Percentiles rank a stretch among this genome's conserved stretches.
Evolutionary conservation across 2,113 vertebrate species (phyloP).

Genomic region (Ornithorhynchus anatinus): DNA sequence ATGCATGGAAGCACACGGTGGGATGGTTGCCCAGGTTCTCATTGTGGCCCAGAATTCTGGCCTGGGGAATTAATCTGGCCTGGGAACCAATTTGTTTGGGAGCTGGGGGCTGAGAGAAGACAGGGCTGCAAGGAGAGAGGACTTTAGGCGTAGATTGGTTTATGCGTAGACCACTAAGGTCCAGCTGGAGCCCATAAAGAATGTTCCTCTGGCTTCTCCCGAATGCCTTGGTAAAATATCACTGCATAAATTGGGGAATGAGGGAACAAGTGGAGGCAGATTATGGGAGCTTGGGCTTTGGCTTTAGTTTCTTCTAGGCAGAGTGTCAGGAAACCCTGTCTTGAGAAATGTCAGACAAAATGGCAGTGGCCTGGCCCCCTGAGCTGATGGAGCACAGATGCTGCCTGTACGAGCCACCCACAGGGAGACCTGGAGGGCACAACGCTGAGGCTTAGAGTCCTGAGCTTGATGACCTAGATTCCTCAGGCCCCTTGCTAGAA

Average conservation of each 20-base stretch:
- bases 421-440: no score
- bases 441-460: no score
- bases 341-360: not conserved
- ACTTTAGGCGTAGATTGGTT: not conserved
- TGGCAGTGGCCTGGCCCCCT: not conserved
- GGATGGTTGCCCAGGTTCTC: no score
- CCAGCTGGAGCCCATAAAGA: not conserved
- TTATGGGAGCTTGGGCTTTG: not conserved
- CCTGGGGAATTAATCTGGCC: not conserved
- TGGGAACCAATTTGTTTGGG: no score
- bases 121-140: not conserved
- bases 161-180: not conserved
- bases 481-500: no score
- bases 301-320: not conserved
- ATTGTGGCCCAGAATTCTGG: not conserved
- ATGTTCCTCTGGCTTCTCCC: not conserved
- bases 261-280: not conserved
- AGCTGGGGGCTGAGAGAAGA: no score
- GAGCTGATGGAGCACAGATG: not conserved
- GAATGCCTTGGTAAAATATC: not conserved
- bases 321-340: not conserved
- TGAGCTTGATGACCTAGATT: no score
- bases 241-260: not conserved
- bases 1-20: no score
- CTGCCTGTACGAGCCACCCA: no score